phyloP scores from a whole-genome alignment of 2,113 vertebrate species.

The Rhea americana region DNA sequence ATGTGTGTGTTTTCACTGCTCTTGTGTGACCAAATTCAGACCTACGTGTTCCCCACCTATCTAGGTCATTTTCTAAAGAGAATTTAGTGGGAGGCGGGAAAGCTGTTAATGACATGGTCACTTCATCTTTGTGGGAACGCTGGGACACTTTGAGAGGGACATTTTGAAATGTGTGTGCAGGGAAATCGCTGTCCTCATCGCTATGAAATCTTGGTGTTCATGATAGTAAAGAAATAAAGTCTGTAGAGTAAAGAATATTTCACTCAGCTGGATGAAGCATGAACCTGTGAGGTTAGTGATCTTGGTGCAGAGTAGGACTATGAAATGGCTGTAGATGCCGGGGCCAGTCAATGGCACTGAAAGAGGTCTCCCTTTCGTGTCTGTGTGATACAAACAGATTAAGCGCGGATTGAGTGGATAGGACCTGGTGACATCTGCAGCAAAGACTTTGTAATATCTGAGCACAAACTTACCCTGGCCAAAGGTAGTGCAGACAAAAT shows the following conservation, averaged over 20 bases:
- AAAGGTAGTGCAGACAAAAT: background rate
- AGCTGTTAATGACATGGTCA: background rate
- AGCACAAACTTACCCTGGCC: background rate
- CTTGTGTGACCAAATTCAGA: background rate
- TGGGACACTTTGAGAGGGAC: background rate
- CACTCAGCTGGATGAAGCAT: background rate
- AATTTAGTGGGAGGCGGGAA: background rate
- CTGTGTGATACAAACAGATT: background rate
- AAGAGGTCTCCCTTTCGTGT: background rate
- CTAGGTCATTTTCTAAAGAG: background rate
- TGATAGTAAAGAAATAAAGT: background rate
- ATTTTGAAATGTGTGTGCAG: background rate
- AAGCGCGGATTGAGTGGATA: background rate
- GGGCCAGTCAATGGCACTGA: background rate
- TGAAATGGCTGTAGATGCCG: background rate
- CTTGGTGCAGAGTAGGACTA: background rate
- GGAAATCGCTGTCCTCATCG: background rate
- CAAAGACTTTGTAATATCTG: background rate
- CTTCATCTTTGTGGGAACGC: background rate
- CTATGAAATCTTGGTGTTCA: background rate
- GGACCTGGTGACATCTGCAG: background rate
- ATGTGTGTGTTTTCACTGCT: background rate
- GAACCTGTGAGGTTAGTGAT: background rate
- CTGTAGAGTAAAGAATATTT: background rate
- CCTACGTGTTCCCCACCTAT: background rate